A percentile compares a stretch with the other conserved stretches of the same genome.
These are phyloP conservation scores for Leptothorax acervorum DNA, from an alignment of 2,888 invertebrate species.

Conservation along the genomic window DNA sequence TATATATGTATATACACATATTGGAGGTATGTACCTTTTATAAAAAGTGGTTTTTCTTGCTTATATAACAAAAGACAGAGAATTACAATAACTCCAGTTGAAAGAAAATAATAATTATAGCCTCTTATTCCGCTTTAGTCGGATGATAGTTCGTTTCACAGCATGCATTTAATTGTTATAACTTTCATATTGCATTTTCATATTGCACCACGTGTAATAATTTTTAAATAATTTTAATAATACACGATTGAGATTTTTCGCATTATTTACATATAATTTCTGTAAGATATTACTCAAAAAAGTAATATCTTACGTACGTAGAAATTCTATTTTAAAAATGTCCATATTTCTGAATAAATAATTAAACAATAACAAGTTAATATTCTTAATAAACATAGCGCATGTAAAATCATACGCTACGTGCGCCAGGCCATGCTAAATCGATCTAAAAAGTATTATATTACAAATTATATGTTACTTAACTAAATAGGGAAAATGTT, in stretches of 20 bases:
- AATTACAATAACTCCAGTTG: constrained; percentile 3
- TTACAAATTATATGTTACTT: constrained; percentile 62
- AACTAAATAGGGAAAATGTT: constrained; percentile 57
- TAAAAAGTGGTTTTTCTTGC: neutral
- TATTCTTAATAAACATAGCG: constrained; percentile 65
- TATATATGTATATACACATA: neutral
- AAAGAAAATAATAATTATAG: constrained; percentile 34
- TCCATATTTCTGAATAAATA: constrained; percentile 67
- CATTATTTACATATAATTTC: constrained; percentile 69
- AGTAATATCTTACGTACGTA: constrained; percentile 48
- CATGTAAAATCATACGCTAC: constrained; percentile 40
- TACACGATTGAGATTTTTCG: constrained; percentile 57
- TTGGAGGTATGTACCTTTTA: neutral
- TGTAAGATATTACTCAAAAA: constrained; percentile 50
- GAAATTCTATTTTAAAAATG: constrained; percentile 27
- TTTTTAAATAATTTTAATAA: constrained; percentile 54
- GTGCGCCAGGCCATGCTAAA: constrained; percentile 35
- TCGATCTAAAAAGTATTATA: constrained; percentile 36
- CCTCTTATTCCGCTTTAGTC: constrained; percentile 26
- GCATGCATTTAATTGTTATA: constrained; percentile 21
- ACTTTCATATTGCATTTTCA: constrained; percentile 38
- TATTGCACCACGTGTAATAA: constrained; percentile 4
- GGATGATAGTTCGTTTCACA: constrained; percentile 25
- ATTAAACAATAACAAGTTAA: constrained; percentile 68
- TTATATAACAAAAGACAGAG: constrained; percentile 1